A percentile compares a stretch with the other conserved stretches of the same genome.
Conservation (phyloP, 2,888 invertebrate species). For the Amphipoea oculea region DNA sequence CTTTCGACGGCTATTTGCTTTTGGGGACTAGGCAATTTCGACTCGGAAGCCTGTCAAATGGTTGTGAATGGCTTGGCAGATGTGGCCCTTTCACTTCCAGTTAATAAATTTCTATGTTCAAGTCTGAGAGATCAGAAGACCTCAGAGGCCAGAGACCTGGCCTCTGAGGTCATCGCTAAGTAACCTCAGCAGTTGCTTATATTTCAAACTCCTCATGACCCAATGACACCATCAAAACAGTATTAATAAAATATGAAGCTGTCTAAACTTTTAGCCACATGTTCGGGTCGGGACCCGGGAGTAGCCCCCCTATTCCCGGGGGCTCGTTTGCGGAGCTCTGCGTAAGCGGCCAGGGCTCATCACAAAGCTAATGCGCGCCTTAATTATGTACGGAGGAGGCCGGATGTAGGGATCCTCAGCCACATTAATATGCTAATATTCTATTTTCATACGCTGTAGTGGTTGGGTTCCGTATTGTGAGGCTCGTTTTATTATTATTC, state of each 20-base stretch:
- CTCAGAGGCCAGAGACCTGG: no score
- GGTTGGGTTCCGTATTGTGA: conserved; percentile 37
- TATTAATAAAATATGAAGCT: conserved; percentile 51
- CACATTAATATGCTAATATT: conserved; percentile 75
- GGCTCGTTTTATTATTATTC: conserved; percentile 7
- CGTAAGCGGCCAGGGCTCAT: conserved; percentile 52
- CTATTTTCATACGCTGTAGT: conserved; percentile 68
- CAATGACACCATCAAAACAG: conserved; percentile 35
- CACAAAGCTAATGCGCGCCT: conserved; percentile 69
- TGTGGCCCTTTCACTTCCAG: not conserved
- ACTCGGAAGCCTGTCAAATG: no score
- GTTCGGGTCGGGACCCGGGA: conserved; percentile 11
- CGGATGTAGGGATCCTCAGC: conserved; percentile 65
- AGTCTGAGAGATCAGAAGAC: not conserved
- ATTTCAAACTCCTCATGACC: not conserved
- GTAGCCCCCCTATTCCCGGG: conserved; percentile 44
- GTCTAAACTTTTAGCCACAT: conserved; percentile 37
- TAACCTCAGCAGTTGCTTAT: not conserved
- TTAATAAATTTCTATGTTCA: not conserved
- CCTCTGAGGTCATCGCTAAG: not conserved
- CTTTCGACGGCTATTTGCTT: no score
- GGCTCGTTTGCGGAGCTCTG: conserved; percentile 58
- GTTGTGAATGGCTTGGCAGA: not conserved
- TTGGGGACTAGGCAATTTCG: no score
- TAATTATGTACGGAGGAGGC: conserved; percentile 72